Conservation (phyloP, 2,888 invertebrate genomes). For the Galerucella pusilla region DNA sequence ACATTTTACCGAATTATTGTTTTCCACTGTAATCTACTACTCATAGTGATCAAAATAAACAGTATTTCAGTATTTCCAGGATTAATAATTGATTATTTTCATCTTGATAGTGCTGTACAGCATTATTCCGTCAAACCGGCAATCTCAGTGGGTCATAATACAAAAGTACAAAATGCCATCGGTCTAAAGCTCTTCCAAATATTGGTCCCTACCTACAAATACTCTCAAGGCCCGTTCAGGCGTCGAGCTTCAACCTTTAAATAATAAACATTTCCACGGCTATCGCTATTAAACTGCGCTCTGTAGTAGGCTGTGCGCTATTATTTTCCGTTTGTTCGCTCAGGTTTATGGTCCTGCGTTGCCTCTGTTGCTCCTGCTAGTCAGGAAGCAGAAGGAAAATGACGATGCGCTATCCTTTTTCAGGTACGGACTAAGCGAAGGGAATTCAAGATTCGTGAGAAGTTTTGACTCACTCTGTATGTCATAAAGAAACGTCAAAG, state of each 20-base stretch:
- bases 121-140: background rate
- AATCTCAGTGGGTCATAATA: background rate
- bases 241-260: constrained; percentile 1
- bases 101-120: background rate
- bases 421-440: background rate
- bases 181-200: constrained; percentile 2
- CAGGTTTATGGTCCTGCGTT: constrained; percentile 26
- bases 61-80: no score
- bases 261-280: constrained; percentile 16
- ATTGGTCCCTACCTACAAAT: constrained; percentile 15
- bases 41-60: no score
- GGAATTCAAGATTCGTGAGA: no score
- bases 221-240: background rate
- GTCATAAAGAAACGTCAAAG: no score
- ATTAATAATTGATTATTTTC: background rate
- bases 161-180: background rate
- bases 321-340: constrained; percentile 32
- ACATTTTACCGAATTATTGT: no score
- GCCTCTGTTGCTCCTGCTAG: background rate
- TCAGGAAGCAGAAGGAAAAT: background rate
- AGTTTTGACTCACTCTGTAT: no score
- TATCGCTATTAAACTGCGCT: constrained; percentile 28
- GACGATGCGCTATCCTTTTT: constrained; percentile 17
- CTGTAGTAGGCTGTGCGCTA: constrained; percentile 30
- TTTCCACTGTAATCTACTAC: no score